phyloP scores from a whole-genome alignment of 1,140 invertebrate species.

The Panulirus ornatus region DNA sequence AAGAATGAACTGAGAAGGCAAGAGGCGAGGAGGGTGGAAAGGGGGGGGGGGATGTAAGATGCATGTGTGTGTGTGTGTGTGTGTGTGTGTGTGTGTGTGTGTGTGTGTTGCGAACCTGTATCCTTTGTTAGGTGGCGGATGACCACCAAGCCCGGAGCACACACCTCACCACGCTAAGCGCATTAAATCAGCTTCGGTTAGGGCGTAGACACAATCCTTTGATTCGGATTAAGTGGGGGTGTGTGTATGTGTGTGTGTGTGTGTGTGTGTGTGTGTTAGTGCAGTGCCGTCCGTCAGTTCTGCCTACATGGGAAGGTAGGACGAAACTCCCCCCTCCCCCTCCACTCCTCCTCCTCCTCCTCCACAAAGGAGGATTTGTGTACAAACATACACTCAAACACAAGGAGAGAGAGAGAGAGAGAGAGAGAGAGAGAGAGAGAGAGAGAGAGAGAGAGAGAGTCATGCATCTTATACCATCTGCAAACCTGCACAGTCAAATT shows the following conservation, averaged over 20 bases:
- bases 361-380: no score
- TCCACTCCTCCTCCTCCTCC: no score
- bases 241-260: neutral
- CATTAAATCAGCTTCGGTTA: slow-evolving; percentile 45
- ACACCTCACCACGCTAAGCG: slow-evolving; percentile 33
- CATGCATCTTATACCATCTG: neutral
- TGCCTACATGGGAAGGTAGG: no score
- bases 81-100: no score
- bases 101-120: neutral
- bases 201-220: slow-evolving; percentile 33
- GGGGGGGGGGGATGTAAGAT: neutral
- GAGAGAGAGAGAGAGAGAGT: slow-evolving; percentile 27
- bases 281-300: no score
- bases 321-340: no score
- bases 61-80: neutral
- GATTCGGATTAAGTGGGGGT: slow-evolving; percentile 35
- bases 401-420: neutral
- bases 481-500: no score
- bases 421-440: neutral
- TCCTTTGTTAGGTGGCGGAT: neutral
- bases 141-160: neutral
- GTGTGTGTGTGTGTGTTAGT: neutral
- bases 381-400: no score
- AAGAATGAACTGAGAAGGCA: no score
- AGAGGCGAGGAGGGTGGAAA: neutral